phyloP scores from a whole-genome alignment of 2,797 vertebrate species.

The Rhinichthys osculus region DNA sequence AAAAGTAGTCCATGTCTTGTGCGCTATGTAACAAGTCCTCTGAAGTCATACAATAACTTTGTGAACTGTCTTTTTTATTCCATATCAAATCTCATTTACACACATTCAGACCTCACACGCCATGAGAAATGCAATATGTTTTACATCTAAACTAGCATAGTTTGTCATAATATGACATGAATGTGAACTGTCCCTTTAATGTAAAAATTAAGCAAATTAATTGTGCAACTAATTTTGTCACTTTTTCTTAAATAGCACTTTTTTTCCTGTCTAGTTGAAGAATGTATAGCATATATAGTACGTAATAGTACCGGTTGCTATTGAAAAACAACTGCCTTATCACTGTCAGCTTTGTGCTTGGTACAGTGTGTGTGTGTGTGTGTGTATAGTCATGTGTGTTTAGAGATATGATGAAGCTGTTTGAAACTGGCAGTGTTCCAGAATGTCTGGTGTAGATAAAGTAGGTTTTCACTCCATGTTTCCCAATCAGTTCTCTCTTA shows the following conservation, averaged over 20 bases:
- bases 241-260: neutral
- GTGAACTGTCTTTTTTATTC: neutral
- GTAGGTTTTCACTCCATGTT: neutral
- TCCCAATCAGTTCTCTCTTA: conserved; percentile 11
- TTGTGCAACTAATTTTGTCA: conserved; percentile 52
- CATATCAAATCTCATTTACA: neutral
- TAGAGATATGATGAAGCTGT: conserved; percentile 37
- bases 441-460: conserved; percentile 38
- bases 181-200: neutral
- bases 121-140: neutral
- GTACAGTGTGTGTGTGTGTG: neutral
- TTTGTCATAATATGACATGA: neutral
- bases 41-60: neutral
- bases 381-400: conserved; percentile 3
- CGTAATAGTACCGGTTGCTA: neutral
- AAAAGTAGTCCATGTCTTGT: neutral
- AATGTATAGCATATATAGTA: neutral
- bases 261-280: conserved; percentile 26
- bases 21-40: neutral
- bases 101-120: neutral
- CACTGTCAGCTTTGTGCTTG: conserved; percentile 3
- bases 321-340: conserved; percentile 25
- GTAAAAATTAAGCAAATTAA: neutral
- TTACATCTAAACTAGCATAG: neutral
- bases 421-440: conserved; percentile 40